Evolutionary conservation across 1,140 invertebrate species (phyloP).

Genomic region (Liolophura sinensis): DNA sequence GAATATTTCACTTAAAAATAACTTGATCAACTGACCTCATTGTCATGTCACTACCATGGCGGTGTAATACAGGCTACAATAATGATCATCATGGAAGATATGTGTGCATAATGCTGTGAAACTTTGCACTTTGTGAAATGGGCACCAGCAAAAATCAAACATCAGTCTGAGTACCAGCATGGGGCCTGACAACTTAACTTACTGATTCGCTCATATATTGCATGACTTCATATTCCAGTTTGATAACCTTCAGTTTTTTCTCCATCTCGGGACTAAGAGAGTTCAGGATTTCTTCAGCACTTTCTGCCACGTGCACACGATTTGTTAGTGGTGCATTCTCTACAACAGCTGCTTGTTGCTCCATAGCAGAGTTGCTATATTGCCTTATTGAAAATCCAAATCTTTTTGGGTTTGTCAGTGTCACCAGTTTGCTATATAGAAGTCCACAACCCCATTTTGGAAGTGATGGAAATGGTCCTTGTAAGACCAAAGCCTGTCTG

Average conservation of each 20-base stretch:
- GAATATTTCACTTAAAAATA: too few species aligned
- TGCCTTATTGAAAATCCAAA: too few species aligned
- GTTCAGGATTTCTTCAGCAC: background rate
- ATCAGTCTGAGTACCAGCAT: too few species aligned
- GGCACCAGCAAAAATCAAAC: too few species aligned
- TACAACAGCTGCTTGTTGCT: conserved; percentile 11
- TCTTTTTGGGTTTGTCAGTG: too few species aligned
- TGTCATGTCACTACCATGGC: too few species aligned
- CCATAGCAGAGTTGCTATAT: conserved; percentile 3
- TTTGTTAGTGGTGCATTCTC: conserved; percentile 1
- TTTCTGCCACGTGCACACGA: background rate
- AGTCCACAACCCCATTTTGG: conserved; percentile 6
- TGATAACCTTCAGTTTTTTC: conserved; percentile 12
- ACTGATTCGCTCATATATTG: background rate
- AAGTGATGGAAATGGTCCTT: conserved; percentile 4
- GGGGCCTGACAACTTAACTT: background rate
- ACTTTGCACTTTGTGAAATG: too few species aligned
- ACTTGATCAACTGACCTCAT: too few species aligned
- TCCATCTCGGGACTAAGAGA: background rate
- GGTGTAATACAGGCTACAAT: too few species aligned
- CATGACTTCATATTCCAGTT: conserved; percentile 10
- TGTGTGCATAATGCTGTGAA: too few species aligned
- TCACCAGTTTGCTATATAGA: too few species aligned
- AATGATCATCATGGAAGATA: too few species aligned
- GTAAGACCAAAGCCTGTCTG: background rate